phyloP scores from a whole-genome alignment of 2,113 vertebrate genomes.

The Malurus melanocephalus region DNA sequence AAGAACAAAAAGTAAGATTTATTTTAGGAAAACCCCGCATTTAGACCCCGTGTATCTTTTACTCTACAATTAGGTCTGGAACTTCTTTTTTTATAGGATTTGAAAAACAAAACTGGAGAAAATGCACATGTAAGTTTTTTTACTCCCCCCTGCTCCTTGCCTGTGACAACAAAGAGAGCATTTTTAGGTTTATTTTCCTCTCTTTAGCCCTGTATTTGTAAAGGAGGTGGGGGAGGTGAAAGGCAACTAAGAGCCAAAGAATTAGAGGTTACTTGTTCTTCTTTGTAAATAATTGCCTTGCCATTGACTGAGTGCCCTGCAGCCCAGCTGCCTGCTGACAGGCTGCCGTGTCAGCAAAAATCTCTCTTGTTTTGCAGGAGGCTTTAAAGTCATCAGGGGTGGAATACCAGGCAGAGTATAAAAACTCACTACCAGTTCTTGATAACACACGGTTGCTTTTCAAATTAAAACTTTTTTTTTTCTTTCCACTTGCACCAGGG shows the following conservation, averaged over 20 bases:
- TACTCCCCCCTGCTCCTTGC: rapidly evolving
- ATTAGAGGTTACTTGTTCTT: conserved; percentile 14
- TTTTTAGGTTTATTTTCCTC: neutral
- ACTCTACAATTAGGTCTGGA: neutral
- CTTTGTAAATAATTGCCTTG: conserved; percentile 26
- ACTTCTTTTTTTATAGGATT: neutral
- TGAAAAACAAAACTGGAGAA: neutral
- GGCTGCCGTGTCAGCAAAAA: neutral
- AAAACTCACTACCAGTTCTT: neutral
- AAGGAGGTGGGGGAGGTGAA: neutral
- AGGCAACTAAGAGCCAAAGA: neutral
- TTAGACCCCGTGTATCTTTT: neutral
- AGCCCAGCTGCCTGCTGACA: conserved; percentile 19
- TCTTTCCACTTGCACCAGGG: neutral
- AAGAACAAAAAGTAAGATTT: neutral
- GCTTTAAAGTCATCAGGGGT: neutral
- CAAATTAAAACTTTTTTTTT: neutral
- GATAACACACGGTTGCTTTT: neutral
- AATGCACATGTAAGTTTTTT: neutral
- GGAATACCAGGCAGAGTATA: neutral
- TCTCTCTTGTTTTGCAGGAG: neutral
- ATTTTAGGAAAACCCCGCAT: neutral
- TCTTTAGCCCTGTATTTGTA: neutral
- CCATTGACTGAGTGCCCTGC: neutral
- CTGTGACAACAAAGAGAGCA: neutral